phyloP scores from a whole-genome alignment of 2,888 invertebrate species.

The Diaperis boleti region DNA sequence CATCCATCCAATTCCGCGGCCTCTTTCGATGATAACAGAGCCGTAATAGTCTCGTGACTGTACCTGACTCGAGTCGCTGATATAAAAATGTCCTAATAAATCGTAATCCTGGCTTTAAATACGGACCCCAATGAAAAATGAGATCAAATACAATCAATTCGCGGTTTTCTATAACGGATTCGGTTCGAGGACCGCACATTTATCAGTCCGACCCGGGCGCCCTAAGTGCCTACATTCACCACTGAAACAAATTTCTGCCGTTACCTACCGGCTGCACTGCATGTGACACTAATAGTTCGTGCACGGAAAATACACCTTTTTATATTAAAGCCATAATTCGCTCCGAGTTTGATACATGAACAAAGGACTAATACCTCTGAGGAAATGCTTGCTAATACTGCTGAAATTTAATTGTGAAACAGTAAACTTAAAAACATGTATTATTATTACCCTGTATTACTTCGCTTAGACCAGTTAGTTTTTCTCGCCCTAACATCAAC shows the following conservation, averaged over 20 bases:
- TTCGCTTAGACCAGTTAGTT: too few species aligned
- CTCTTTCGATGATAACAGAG: conserved; percentile 45
- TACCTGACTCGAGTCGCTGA: conserved; percentile 22
- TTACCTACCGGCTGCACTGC: conserved; percentile 52
- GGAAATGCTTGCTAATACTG: neutral
- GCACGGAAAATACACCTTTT: conserved; percentile 57
- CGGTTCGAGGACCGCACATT: conserved; percentile 45
- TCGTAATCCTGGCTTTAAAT: conserved; percentile 33
- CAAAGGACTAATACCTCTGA: neutral
- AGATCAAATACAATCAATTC: conserved; percentile 58
- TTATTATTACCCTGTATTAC: too few species aligned
- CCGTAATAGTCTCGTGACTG: conserved; percentile 46
- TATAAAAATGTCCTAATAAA: conserved; percentile 37
- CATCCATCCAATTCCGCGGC: conserved; percentile 45
- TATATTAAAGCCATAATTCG: conserved; percentile 33
- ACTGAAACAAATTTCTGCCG: conserved; percentile 58
- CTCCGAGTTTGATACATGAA: conserved; percentile 4
- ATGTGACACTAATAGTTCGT: conserved; percentile 60
- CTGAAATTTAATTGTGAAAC: neutral
- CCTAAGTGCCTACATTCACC: conserved; percentile 48
- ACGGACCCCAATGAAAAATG: conserved; percentile 53
- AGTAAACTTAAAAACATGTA: too few species aligned
- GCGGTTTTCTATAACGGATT: conserved; percentile 55
- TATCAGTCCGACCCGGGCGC: conserved; percentile 29
- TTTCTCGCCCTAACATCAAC: too few species aligned